Conservation (phyloP, 92 coral and sea anemone species). For the Paramuricea clavata region DNA sequence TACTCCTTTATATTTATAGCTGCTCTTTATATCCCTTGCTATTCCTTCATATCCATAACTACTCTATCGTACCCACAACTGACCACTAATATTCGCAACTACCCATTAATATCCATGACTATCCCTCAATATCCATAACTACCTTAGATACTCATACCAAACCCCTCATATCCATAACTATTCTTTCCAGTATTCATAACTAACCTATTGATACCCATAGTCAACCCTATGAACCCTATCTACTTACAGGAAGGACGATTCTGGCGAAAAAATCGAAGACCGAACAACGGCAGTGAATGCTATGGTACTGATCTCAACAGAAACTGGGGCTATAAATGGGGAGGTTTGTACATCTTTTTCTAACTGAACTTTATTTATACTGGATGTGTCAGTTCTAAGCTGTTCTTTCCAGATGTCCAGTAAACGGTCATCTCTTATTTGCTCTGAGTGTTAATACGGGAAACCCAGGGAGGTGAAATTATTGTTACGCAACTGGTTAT, state of each 20-base stretch:
- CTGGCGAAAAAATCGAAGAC: conserved; percentile 95
- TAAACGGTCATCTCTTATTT: no score
- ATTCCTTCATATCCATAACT: neutral
- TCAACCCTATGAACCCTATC: neutral
- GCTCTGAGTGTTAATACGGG: no score
- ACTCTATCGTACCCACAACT: neutral
- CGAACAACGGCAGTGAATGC: conserved; percentile 63
- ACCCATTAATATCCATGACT: neutral
- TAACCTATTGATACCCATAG: neutral
- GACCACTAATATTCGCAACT: neutral
- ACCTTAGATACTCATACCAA: no score
- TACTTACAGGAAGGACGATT: conserved; percentile 72
- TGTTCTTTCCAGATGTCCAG: no score
- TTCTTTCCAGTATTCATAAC: neutral
- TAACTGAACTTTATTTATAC: no score
- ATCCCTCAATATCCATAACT: neutral
- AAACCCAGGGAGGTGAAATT: no score
- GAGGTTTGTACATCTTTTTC: conserved; percentile 67
- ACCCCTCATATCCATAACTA: neutral
- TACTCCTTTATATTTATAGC: neutral
- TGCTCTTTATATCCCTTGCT: neutral
- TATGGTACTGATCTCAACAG: conserved; percentile 92
- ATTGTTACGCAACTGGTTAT: neutral
- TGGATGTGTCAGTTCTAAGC: no score
- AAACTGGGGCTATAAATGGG: conserved; percentile 90